Conservation (phyloP, 1,140 invertebrate species). For the Camponotus floridanus region DNA sequence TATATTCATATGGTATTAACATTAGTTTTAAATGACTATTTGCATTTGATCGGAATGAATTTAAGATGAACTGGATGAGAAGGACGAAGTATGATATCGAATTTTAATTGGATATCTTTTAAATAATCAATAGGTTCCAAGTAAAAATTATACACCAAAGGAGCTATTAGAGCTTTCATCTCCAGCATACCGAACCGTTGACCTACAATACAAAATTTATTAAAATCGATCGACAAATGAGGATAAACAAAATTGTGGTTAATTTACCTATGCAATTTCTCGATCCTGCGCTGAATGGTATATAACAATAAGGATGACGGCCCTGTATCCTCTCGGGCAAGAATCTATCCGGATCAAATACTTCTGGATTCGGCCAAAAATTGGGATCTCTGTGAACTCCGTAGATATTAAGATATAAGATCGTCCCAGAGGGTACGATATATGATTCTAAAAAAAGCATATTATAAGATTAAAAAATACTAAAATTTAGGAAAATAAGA, state of each 20-base stretch:
- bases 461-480: neutral
- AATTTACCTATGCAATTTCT: conserved; percentile 91
- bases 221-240: neutral
- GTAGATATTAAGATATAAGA: conserved; percentile 85
- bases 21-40: too few relatives aligned
- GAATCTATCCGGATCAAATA: conserved; percentile 93
- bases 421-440: conserved; percentile 74
- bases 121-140: too few relatives aligned
- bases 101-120: too few relatives aligned
- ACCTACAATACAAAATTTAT: too few relatives aligned
- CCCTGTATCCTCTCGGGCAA: conserved; percentile 85
- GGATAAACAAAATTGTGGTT: neutral
- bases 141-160: too few relatives aligned
- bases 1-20: too few relatives aligned
- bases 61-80: too few relatives aligned
- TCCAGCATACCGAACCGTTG: too few relatives aligned
- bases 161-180: too few relatives aligned
- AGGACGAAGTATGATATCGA: too few relatives aligned
- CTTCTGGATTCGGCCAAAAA: conserved; percentile 91
- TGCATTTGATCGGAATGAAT: too few relatives aligned
- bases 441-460: conserved; percentile 72
- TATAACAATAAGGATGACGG: conserved; percentile 88
- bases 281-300: conserved; percentile 92
- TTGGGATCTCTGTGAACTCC: conserved; percentile 90
- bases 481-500: too few relatives aligned